phyloP scores from a whole-genome alignment of 2,797 vertebrate species.

The Xenops minutus region DNA sequence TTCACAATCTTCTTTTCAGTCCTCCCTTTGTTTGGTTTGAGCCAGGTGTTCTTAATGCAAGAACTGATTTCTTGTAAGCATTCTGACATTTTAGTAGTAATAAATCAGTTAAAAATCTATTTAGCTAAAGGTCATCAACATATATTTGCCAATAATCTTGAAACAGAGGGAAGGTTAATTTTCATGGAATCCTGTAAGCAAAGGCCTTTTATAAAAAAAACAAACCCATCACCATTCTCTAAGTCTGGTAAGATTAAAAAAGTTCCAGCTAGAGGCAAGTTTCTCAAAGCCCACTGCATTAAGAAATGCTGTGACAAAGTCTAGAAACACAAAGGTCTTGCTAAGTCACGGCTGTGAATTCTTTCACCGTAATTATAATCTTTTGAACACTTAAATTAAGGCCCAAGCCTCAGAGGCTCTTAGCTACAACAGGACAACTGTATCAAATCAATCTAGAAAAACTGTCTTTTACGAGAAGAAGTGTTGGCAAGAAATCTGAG shows the following conservation, averaged over 20 bases:
- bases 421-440: neutral
- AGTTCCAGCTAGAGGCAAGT: neutral
- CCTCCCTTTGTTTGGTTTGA: conserved; percentile 12
- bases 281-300: neutral
- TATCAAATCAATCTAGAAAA: neutral
- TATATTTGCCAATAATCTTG: neutral
- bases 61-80: neutral
- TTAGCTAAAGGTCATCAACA: neutral
- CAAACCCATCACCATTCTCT: neutral
- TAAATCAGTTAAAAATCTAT: conserved; percentile 5
- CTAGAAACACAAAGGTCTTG: neutral
- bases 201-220: neutral
- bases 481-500: neutral
- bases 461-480: neutral
- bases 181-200: neutral
- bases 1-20: neutral
- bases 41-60: conserved; percentile 11
- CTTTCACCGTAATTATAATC: neutral
- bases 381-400: neutral
- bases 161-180: neutral
- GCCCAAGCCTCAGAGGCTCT: neutral
- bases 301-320: neutral
- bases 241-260: neutral
- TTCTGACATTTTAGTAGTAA: neutral
- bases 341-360: neutral